Conservation (phyloP, 2,888 invertebrate genomes). For the Spatulosminthurus flaviceps region DNA sequence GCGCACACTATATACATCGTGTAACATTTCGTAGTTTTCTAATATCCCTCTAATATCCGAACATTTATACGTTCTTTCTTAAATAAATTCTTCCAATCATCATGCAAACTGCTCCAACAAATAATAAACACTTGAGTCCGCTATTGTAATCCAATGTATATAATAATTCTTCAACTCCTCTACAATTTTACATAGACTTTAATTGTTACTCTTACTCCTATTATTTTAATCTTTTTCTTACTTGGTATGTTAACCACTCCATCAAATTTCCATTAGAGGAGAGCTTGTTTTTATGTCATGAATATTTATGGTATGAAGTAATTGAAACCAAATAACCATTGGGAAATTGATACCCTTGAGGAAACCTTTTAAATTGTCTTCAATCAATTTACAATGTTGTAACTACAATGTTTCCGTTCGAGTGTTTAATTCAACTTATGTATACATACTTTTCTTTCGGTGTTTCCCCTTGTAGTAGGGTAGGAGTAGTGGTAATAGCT, state of each 20-base stretch:
- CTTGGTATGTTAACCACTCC: not conserved
- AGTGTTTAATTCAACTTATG: too few relatives aligned
- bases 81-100: not conserved
- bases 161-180: not conserved
- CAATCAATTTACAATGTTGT: too few relatives aligned
- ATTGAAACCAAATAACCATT: not conserved
- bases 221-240: conserved; percentile 15
- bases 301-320: not conserved
- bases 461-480: too few relatives aligned
- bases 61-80: not conserved
- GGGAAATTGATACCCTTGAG: not conserved
- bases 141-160: not conserved
- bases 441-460: too few relatives aligned
- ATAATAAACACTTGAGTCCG: not conserved
- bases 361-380: too few relatives aligned
- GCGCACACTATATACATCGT: conserved; percentile 3
- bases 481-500: too few relatives aligned
- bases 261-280: not conserved
- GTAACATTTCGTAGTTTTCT: not conserved
- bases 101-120: not conserved
- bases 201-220: conserved; percentile 10
- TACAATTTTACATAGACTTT: too few relatives aligned
- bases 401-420: too few relatives aligned
- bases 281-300: not conserved
- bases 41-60: not conserved